Conservation (phyloP, 2,797 vertebrate species). For the Taenioides sp. region DNA sequence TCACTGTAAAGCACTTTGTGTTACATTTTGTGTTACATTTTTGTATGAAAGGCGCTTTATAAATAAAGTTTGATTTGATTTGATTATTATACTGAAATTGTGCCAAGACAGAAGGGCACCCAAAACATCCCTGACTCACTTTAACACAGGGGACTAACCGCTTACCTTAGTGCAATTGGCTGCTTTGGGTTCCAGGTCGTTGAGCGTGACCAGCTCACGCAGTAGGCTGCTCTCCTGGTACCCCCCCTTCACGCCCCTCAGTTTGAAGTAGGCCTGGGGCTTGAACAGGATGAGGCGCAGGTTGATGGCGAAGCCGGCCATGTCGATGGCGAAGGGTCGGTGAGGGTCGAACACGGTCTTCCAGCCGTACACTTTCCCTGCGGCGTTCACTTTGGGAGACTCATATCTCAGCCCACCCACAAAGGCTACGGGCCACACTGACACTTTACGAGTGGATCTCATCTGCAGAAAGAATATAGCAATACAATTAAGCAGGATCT, state of each 20-base stretch:
- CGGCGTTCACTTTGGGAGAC: slow-evolving; percentile 93
- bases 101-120: slow-evolving; percentile 9
- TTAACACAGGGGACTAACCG: not conserved
- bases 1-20: too few relatives aligned
- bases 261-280: slow-evolving; percentile 97
- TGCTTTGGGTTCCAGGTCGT: slow-evolving; percentile 97
- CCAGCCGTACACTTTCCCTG: slow-evolving; percentile 97
- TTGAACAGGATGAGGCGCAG: slow-evolving; percentile 93
- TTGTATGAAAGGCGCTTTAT: too few relatives aligned
- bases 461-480: slow-evolving; percentile 75
- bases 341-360: slow-evolving; percentile 97
- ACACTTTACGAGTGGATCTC: slow-evolving; percentile 93
- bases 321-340: slow-evolving; percentile 98
- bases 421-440: slow-evolving; percentile 97
- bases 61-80: too few relatives aligned
- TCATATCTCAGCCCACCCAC: slow-evolving; percentile 95
- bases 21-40: too few relatives aligned
- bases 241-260: slow-evolving; percentile 95
- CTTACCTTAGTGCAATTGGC: slow-evolving; percentile 99
- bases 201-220: slow-evolving; percentile 93
- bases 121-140: slow-evolving; percentile 9
- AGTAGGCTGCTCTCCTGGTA: slow-evolving; percentile 99
- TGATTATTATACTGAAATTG: too few relatives aligned
- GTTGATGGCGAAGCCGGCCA: slow-evolving; percentile 98
- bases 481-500: not conserved